Base-by-base conservation (phyloP, 2,113 vertebrate species). In the Varanus komodoensis region DNA sequence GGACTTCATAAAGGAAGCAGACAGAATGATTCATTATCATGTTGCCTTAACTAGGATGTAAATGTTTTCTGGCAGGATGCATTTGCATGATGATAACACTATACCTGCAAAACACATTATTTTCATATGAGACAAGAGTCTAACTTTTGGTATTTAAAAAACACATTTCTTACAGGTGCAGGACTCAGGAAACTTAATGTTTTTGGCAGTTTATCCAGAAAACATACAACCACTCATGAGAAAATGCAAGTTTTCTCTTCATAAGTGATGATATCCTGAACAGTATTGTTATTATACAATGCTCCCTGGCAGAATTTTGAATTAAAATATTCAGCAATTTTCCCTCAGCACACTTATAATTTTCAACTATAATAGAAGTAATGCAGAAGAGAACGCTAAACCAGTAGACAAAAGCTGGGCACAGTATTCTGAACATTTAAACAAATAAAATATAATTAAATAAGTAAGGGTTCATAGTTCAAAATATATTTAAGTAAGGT, bases 1-100 rank as follows among this genome's bases (percentile, higher is more conserved):
- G 82, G 86, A 82, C 89, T 92, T 89, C 69, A 90, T 29, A 73
- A 82, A 9, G 19, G 91, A 87, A 93, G 75, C 68, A 73, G 74
- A 84, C 61, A 89, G 86, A 92, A 71, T 8, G 23, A 14, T 84
- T 90, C 84, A 87, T 94, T 57, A 90, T 0, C 19, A 67, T 79
- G 64, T 0, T 14, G 77, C 0, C 61, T 54, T 84, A 89, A 64
- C 80, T 92, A 32, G 8, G 91, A 87, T 93, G 73, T 86, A 91
- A 90, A 90, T 93, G 89, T 0, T 82, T 93, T 86, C 88, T 6
- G 0, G 89, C 92, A 91, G 92, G 92, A 90, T 91, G 90, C 0
- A 0, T 74, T 93, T 82, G 87, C 0, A 0, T 90, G 71, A 29
- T 68, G 3, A 44, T 82, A 89, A 82, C 89, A 84, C 2, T 27